These are phyloP conservation scores for Drosophila sordidapex DNA, from an alignment of 2,888 invertebrate genomes.

Conservation along the genomic window DNA sequence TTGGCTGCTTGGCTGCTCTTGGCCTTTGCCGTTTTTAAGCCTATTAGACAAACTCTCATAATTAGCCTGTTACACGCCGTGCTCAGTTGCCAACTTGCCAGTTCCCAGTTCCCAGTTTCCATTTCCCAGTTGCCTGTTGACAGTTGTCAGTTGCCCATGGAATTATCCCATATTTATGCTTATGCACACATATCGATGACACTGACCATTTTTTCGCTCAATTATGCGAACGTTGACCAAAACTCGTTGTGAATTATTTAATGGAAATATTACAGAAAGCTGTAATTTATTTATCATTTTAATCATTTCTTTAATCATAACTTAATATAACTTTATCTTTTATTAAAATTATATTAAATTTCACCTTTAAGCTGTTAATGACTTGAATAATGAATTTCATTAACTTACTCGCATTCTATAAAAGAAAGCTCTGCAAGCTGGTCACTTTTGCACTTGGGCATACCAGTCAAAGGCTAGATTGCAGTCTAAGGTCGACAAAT, in stretches of 20 bases:
- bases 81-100: slow-evolving; percentile 7
- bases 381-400: background rate
- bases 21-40: slow-evolving; percentile 72
- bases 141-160: slow-evolving; percentile 36
- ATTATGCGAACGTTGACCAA: slow-evolving; percentile 23
- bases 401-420: background rate
- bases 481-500: slow-evolving; percentile 54
- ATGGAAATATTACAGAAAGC: background rate
- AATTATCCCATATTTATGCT: slow-evolving; percentile 36
- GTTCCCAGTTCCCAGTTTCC: background rate
- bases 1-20: slow-evolving; percentile 19
- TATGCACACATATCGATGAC: slow-evolving; percentile 56
- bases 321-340: no score
- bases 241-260: background rate
- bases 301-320: no score
- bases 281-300: background rate
- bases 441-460: background rate
- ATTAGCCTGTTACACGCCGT: slow-evolving; percentile 70
- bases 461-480: background rate
- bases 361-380: background rate
- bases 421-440: background rate
- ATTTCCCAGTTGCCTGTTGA: background rate
- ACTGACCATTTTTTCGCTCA: slow-evolving; percentile 45
- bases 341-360: no score
- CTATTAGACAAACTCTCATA: slow-evolving; percentile 80